A percentile compares a stretch with the other conserved stretches of the same genome.
Conservation (phyloP, 2,797 vertebrate species). For the Enteromius mattozi region DNA sequence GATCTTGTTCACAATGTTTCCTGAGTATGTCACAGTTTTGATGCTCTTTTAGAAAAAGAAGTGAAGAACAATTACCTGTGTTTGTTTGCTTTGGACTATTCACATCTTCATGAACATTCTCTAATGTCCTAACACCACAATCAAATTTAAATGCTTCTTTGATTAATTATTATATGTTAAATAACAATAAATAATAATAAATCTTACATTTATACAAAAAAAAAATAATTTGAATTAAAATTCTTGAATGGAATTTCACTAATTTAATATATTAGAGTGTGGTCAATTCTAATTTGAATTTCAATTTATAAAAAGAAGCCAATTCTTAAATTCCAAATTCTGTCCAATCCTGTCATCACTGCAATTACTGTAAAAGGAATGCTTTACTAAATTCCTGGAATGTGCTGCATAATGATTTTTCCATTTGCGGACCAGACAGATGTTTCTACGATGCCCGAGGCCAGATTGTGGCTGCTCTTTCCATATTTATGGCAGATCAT, state of each 20-base stretch:
- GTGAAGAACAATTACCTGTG: neutral
- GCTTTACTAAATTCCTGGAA: slow-evolving; percentile 27
- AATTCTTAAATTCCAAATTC: neutral
- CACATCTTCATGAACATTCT: neutral
- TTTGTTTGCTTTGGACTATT: neutral
- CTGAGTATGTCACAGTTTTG: neutral
- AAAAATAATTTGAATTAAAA: neutral
- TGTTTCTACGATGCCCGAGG: neutral
- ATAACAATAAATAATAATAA: neutral
- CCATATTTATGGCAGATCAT: neutral
- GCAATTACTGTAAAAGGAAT: neutral
- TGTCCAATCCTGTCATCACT: slow-evolving; percentile 3
- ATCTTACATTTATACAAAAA: neutral
- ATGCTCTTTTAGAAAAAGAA: neutral
- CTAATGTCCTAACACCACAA: neutral
- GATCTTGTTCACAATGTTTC: slow-evolving; percentile 52
- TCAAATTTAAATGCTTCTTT: neutral
- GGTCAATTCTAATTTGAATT: neutral
- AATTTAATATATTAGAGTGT: neutral
- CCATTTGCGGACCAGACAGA: slow-evolving; percentile 3
- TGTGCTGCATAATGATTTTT: slow-evolving; percentile 17
- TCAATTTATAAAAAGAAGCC: too few relatives aligned
- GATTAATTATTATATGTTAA: neutral
- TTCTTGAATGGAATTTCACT: neutral
- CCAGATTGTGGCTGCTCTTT: neutral